Base-by-base conservation (phyloP, 1,140 invertebrate genomes). In the Papilio aristodemus region DNA sequence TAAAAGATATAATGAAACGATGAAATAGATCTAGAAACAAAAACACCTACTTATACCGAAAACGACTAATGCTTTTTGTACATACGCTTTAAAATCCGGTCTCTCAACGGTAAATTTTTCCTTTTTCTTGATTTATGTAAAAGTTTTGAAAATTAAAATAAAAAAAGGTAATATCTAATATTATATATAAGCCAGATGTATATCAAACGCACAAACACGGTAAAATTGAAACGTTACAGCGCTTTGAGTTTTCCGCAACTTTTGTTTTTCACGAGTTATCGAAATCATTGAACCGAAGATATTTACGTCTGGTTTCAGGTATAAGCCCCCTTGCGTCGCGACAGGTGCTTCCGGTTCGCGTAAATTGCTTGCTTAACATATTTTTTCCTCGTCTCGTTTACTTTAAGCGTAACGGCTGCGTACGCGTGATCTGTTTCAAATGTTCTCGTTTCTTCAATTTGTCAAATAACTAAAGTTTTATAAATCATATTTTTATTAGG, bases 351-450 rank as follows among this genome's bases (percentile, higher is more conserved):
- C 69, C 69, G 76, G 75, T 78, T 75, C 73, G 68, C 75, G 72
- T 69, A 76, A 82, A 85, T 83, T 80, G 81, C 83, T 85, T 85
- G 81, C 80, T 85, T 81, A 83, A 85, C 83, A 85, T 85, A 84
- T 83, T 83, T 84, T 76, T 81, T 84, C 78, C 81, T 66, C 63
- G 77, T 83, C 76, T 78, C 81, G 73, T 83, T 79, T 78, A 76
- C 81, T 72, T 79, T 80, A 77, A 78, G 62, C 75, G 77, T 83
- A 84, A 85, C 78, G 79, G 78, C 78, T 77, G 76, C 38, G 72
- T 71, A 77, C 79, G 68, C 76, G 79, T 77, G 77, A 76, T 78
- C 74, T 80, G 73, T 78, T 80, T 76, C 63, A 57, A 76, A 76
- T 81, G 59, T 62, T 19, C 17, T 38, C 59, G 25, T 8, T 25